Conservation (phyloP, 2,888 invertebrate species). For the Globia sparganii region DNA sequence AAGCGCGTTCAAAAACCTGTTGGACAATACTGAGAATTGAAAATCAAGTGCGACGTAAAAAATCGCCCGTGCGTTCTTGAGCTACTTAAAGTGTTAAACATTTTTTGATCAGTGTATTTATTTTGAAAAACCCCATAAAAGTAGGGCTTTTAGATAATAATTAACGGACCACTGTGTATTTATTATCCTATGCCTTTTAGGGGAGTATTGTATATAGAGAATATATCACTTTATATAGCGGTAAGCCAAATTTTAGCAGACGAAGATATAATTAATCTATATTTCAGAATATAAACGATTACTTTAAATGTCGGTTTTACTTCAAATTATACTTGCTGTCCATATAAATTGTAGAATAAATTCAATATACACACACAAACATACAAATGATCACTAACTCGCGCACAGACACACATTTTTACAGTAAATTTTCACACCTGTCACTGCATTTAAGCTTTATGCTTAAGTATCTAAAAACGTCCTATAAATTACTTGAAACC, state of each 20-base stretch:
- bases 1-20: background rate
- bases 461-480: slow-evolving; percentile 26
- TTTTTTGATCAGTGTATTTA: slow-evolving; percentile 54
- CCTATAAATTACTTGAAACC: slow-evolving; percentile 48
- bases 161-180: slow-evolving; percentile 85
- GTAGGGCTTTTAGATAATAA: slow-evolving; percentile 71
- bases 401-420: background rate
- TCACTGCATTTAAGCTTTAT: slow-evolving; percentile 32
- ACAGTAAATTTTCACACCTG: slow-evolving; percentile 21
- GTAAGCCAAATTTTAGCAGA: slow-evolving; percentile 72
- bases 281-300: slow-evolving; percentile 62
- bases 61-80: background rate
- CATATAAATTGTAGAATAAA: background rate
- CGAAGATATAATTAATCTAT: slow-evolving; percentile 67
- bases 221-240: slow-evolving; percentile 71
- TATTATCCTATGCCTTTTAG: slow-evolving; percentile 84
- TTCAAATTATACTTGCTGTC: slow-evolving; percentile 50
- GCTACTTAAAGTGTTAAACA: background rate
- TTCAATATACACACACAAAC: background rate
- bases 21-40: background rate
- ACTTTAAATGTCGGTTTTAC: slow-evolving; percentile 40
- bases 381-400: background rate
- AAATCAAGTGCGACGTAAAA: background rate
- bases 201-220: slow-evolving; percentile 75
- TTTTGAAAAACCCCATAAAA: slow-evolving; percentile 71